Conservation (phyloP, 2,113 vertebrate genomes). For the Pedetes capensis region DNA sequence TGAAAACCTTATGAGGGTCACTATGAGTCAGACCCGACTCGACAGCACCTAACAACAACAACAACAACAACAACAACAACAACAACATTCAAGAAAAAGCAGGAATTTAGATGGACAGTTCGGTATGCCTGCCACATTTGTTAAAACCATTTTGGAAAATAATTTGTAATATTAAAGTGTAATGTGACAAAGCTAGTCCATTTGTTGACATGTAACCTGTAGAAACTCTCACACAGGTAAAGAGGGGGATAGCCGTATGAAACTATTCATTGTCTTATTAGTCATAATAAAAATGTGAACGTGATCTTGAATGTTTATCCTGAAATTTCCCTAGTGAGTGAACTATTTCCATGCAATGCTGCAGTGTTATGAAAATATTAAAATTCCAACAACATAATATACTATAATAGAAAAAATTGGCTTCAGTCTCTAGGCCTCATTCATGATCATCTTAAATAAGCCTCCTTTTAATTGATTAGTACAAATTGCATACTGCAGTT, state of each 20-base stretch:
- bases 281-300: constrained; percentile 8
- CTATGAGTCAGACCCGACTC: too few relatives aligned
- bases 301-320: neutral
- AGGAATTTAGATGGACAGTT: neutral
- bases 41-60: too few relatives aligned
- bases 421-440: constrained; percentile 52
- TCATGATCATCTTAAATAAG: constrained; percentile 66
- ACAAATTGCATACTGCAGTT: constrained; percentile 70
- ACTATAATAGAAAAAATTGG: constrained; percentile 20
- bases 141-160: neutral
- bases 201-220: neutral
- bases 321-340: neutral
- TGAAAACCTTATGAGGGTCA: too few relatives aligned
- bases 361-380: neutral
- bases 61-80: too few relatives aligned
- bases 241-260: neutral
- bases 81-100: neutral
- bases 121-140: neutral
- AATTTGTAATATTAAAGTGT: constrained; percentile 8
- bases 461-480: constrained; percentile 65
- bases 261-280: neutral
- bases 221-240: neutral
- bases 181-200: neutral
- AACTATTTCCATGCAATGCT: neutral
- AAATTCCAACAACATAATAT: constrained; percentile 31